Evolutionary conservation across 2,888 invertebrate genomes (phyloP), one percentile per base, ranked within the genome.

Genomic region (Muschampia staudingeri): DNA sequence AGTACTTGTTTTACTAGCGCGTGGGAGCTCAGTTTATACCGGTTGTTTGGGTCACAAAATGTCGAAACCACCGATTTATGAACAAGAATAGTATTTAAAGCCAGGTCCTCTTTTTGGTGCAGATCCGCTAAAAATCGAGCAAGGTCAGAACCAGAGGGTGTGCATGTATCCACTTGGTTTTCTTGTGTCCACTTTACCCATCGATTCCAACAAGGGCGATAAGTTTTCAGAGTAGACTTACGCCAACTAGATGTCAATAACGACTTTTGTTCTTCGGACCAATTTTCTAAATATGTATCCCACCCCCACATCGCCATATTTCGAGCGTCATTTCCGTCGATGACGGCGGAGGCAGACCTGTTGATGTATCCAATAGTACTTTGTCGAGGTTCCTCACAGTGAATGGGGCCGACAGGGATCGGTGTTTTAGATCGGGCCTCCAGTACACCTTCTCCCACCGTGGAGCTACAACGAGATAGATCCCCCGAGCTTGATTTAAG

Each of bases 391-490:
- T 67, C 6, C 3, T 40, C 11, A 87, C 70, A 3, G 82, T 83
- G 34, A 82, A 82, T 3, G 84, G 84, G 2, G 83, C 67, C 14
- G 76, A 76, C 14, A 83, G 30, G 0, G 82, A 79, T 11, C 83
- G 52, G 19, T 70, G n/a, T 40, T 86, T 86, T 16, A 90, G 85
- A 71, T 91, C 90, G 12, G 89, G 76, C 76, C 86, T 82, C 84
- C 85, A 86, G 72, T 87, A 88, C 0, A 88, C 89, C n/a, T 80
- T 83, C 9, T 86, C 76, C 90, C 90, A 91, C 11, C 86, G 82
- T 0, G 86, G 86, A 7, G 72, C 83, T 48, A 86, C 80, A 0
- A 85, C 4, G 0, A 86, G 69, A 40, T 67, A 86, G 16, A 73
- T 25, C 25, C 84, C 84, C 11, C 19, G 25, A 0, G 84, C 81